phyloP scores from a whole-genome alignment of 30 jellyfish, hydroid and myxozoan species.

The Nemopilema nomurai region DNA sequence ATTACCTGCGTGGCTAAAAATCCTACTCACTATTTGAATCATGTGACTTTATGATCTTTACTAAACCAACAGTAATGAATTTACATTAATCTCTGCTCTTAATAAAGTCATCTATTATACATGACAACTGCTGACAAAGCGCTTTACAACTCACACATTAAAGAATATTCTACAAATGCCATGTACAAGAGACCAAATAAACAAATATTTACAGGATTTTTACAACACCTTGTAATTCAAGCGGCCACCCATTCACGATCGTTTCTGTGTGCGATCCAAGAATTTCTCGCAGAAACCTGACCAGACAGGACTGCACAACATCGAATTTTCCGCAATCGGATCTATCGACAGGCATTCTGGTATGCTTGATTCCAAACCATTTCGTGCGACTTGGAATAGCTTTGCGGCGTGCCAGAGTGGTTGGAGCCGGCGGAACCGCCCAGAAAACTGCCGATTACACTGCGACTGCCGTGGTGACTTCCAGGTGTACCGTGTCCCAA shows the following conservation, averaged over 20 bases:
- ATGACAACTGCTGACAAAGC: neutral
- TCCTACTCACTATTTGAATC: neutral
- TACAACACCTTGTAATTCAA: neutral
- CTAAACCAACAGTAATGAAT: neutral
- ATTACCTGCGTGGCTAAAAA: neutral
- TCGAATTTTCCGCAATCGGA: neutral
- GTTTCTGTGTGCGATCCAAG: neutral
- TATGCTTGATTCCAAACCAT: constrained; percentile 66
- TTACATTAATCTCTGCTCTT: neutral
- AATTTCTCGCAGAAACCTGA: neutral
- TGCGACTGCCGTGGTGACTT: constrained; percentile 47
- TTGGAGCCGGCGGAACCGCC: constrained; percentile 51
- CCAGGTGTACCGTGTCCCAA: constrained; percentile 75
- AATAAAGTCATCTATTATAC: neutral
- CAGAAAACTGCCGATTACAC: constrained; percentile 55
- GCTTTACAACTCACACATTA: neutral
- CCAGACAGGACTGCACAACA: neutral
- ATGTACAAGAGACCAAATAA: neutral
- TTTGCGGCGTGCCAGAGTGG: constrained; percentile 27
- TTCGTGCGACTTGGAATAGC: constrained; percentile 70
- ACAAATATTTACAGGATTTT: neutral
- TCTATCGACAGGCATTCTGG: constrained; percentile 58
- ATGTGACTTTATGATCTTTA: neutral
- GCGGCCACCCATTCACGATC: no score
- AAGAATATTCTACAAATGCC: neutral